A percentile compares a stretch with the other conserved stretches of the same genome.
These are phyloP conservation scores for Archips crataeganus DNA, from an alignment of 2,888 invertebrate genomes.

Conservation along the genomic window DNA sequence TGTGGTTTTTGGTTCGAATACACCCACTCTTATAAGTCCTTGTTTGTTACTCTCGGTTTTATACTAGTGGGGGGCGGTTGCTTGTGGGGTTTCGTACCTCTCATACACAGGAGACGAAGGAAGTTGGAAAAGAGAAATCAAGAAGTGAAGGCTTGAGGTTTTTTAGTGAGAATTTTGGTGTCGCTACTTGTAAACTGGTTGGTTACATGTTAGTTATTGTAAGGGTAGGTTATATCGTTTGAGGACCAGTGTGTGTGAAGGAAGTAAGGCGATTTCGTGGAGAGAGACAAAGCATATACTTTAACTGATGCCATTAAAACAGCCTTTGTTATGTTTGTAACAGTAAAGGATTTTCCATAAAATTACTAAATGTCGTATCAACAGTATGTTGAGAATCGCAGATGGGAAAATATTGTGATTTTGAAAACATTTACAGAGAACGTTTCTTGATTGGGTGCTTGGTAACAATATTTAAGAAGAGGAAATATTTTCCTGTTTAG, in stretches of 20 bases:
- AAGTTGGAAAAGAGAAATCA: conserved; percentile 46
- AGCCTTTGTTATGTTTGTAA: background rate
- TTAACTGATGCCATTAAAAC: background rate
- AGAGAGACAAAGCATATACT: background rate
- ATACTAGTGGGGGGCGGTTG: conserved; percentile 90
- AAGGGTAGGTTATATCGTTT: background rate
- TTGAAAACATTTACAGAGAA: background rate
- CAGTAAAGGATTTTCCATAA: background rate
- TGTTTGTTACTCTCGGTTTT: conserved; percentile 91
- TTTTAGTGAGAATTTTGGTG: background rate
- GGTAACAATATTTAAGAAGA: background rate
- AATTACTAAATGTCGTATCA: background rate
- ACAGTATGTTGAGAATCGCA: background rate
- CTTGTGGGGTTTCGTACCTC: conserved; percentile 91
- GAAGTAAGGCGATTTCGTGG: background rate
- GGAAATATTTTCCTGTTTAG: background rate
- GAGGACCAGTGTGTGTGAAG: background rate
- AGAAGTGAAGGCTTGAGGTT: conserved; percentile 59
- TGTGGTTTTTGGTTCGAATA: conserved; percentile 90
- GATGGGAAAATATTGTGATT: background rate
- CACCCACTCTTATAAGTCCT: conserved; percentile 88
- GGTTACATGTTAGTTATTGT: background rate
- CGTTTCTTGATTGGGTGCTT: background rate
- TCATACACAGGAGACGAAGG: conserved; percentile 83
- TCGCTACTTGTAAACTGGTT: background rate